Percentiles rank a stretch among this genome's conserved stretches.
phyloP scores from a whole-genome alignment of 2,888 invertebrate genomes.

The Hoplodrina blanda region DNA sequence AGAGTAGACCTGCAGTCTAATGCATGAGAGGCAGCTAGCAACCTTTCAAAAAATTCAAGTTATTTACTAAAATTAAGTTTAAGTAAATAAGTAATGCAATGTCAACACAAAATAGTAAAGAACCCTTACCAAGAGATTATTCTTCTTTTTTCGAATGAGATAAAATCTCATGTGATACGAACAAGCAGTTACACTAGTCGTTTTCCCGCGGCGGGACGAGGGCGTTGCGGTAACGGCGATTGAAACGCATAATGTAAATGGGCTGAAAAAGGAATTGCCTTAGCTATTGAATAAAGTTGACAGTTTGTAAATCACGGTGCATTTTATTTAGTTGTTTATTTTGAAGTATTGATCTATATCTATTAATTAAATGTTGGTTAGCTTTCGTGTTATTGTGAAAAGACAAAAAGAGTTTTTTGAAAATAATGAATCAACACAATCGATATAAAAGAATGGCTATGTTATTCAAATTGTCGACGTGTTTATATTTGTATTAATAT shows the following conservation, averaged over 20 bases:
- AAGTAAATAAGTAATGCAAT: background rate
- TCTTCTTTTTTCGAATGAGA: slow-evolving; percentile 31
- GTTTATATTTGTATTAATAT: background rate
- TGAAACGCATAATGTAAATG: slow-evolving; percentile 52
- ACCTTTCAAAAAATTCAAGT: background rate
- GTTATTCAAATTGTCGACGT: background rate
- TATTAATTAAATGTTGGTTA: slow-evolving; percentile 17
- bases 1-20: too few relatives aligned
- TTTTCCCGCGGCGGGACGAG: slow-evolving; percentile 26
- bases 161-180: slow-evolving; percentile 51
- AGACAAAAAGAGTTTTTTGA: background rate
- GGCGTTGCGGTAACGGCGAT: slow-evolving; percentile 42
- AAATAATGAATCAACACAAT: background rate
- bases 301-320: slow-evolving; percentile 28
- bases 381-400: background rate
- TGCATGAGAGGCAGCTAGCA: too few relatives aligned
- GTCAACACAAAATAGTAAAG: slow-evolving; percentile 3
- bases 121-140: slow-evolving; percentile 8
- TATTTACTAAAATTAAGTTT: background rate
- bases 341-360: slow-evolving; percentile 38
- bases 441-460: background rate
- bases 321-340: slow-evolving; percentile 28
- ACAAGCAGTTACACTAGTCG: slow-evolving; percentile 49
- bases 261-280: slow-evolving; percentile 43
- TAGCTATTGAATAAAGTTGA: slow-evolving; percentile 25